Evolutionary conservation across 1,140 invertebrate genomes (phyloP).

Genomic region (Cyclina sinensis): DNA sequence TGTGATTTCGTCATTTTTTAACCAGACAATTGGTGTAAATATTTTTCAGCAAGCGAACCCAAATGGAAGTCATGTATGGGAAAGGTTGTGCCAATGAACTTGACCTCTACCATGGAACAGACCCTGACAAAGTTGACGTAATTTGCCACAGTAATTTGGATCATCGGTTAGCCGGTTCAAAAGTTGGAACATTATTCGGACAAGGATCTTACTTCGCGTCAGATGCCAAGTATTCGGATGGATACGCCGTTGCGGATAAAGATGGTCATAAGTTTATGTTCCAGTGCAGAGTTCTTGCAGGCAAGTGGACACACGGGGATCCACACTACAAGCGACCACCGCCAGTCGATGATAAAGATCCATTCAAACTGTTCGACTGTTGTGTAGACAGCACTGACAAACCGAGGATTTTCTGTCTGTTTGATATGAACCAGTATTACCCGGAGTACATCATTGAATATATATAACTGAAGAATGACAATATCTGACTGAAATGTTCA

Average conservation of each 20-base stretch:
- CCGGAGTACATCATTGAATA: slow-evolving; percentile 81
- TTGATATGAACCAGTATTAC: slow-evolving; percentile 79
- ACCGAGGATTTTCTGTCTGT: slow-evolving; percentile 79
- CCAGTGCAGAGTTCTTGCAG: slow-evolving; percentile 75
- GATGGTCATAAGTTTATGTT: slow-evolving; percentile 72
- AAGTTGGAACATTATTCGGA: slow-evolving; percentile 68
- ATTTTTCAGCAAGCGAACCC: slow-evolving; percentile 30
- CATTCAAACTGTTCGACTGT: slow-evolving; percentile 74
- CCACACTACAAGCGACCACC: slow-evolving; percentile 72
- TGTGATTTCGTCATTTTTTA: too few relatives aligned
- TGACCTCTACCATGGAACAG: slow-evolving; percentile 59
- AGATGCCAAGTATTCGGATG: slow-evolving; percentile 76
- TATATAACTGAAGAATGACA: too few relatives aligned
- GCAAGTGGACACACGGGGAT: slow-evolving; percentile 74
- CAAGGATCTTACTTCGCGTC: slow-evolving; percentile 22
- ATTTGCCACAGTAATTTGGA: slow-evolving; percentile 49
- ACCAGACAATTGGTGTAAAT: too few relatives aligned
- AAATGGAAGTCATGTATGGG: slow-evolving; percentile 52
- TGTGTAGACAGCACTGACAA: slow-evolving; percentile 75
- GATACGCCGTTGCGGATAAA: slow-evolving; percentile 68
- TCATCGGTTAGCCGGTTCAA: slow-evolving; percentile 65
- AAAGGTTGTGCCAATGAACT: slow-evolving; percentile 57
- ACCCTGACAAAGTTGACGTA: slow-evolving; percentile 10
- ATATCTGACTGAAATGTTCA: too few relatives aligned
- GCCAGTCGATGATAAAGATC: slow-evolving; percentile 56